Base-by-base conservation (phyloP, 2,888 invertebrate species). In the Drosophila cyrtoloma region DNA sequence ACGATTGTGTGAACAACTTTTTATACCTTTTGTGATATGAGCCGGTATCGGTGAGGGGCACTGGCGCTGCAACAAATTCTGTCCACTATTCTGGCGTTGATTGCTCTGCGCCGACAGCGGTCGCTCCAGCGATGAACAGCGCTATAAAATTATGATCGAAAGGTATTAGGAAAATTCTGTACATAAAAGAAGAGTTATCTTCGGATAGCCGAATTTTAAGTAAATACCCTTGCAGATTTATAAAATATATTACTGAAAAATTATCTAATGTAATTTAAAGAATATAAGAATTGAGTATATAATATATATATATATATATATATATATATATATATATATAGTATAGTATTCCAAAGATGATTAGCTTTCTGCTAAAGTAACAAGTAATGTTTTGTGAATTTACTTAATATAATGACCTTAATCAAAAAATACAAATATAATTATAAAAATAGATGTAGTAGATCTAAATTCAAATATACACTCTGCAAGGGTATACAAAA, bases 101-200 rank as follows among this genome's bases (percentile, higher is more conserved):
- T 94, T 92, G 50, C 93, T 93, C 62, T 92, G 92, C 22, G 96
- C 95, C n/a, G 96, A 94, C 3, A 94, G 92, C 0, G 97, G 97
- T 32, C 97, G 95, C 93, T 98, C 98, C 84, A 97, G 93, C 0
- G 97, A 97, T n/a, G 97, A 97, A 92, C 97, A 97, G 77, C 97
- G 95, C 95, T 96, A 81, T 37, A 91, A 28, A 84, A 10, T n/a
- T 19, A 37, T 9, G 2, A 61, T 30, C 7, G 7, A 32, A 22
- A 26, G 14, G 5, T 3, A 61, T 75, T 57, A 77, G 47, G 5
- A 42, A 39, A 37, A 6, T 3, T 7, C 1, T 6, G n/a, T 10
- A 10, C 6, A n/a, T 1, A 47, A 0, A 14, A 10, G 4, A 12
- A 16, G 9, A 9, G 2, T 42, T 10, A 9, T 47, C 47, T 47